Evolutionary conservation across 2,113 vertebrate species (phyloP), one percentile per base, ranked within the genome.

Genomic region (Sceloporus tristichus): DNA sequence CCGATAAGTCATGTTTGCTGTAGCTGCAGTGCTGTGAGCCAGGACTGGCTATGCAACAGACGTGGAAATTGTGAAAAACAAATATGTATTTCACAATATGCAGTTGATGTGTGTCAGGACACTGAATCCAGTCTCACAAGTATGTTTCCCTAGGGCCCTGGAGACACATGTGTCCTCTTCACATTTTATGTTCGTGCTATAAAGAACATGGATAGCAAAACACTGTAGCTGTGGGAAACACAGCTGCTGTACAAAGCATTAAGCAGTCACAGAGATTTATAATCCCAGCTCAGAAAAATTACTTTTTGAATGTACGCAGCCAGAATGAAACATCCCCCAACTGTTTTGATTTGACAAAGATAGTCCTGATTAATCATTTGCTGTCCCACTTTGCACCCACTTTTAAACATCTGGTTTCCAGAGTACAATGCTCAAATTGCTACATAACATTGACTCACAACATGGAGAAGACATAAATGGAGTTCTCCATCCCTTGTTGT

Each of bases 1-100:
- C 75, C 34, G 3, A 84, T 56, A 27, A 65, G 88, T 13, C 3
- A 79, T 56, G 54, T 90, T 7, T 68, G 9, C 29, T 87, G 23
- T 27, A 9, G 68, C 73, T 88, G 7, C 0, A 89, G 48, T 83
- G 18, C 4, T 3, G 25, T 77, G 27, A 77, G 9, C 38, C 10
- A 29, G 21, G 29, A 4, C 66, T 5, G 42, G 90, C 65, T 89
- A 87, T 87, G 85, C 29, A 87, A 9, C 34, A 88, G 2, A 4
- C 1, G 2, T 1, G 10, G 1, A 87, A 84, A 85, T 0, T n/a
- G 42, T 29, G 48, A 3, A 80, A 29, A 10, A 79, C 4, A 16
- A 14, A 18, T 21, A 59, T 9, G 16, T 18, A 53, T 54, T 79
- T 79, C 27, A 29, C 5, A 54, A 79, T 78, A 1, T 79, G 77